These are phyloP conservation scores for Conus betulinus DNA, from an alignment of 1,140 invertebrate species.

Conservation along the genomic window DNA sequence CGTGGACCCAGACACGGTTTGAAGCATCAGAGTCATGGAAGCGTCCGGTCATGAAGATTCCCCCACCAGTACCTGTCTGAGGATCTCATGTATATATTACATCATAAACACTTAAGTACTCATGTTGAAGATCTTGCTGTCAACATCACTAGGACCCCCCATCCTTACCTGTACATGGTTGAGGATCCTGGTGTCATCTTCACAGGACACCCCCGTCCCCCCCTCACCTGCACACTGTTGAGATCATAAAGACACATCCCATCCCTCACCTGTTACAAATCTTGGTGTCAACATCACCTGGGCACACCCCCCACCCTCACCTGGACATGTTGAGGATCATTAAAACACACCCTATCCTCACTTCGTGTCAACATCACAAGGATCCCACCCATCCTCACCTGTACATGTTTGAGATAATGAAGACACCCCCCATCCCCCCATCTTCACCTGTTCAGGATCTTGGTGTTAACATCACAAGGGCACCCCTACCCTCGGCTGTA, in stretches of 20 bases:
- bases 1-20: no score
- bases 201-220: no score
- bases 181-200: no score
- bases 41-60: no score
- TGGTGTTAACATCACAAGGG: background rate
- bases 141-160: background rate
- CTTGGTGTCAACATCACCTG: no score
- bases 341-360: background rate
- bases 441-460: conserved; percentile 49
- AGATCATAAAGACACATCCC: no score
- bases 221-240: no score
- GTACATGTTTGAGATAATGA: conserved; percentile 33
- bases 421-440: conserved; percentile 37
- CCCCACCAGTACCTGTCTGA: conserved; percentile 35
- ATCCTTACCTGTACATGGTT: background rate
- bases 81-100: conserved; percentile 15
- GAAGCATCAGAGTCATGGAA: no score
- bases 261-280: no score
- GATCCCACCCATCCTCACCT: background rate
- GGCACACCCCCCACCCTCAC: no score
- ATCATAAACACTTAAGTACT: no score
- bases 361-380: background rate
- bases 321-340: conserved; percentile 32
- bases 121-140: background rate
- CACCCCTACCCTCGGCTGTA: background rate